Evolutionary conservation across 2,113 vertebrate species (phyloP), one percentile per base, ranked within the genome.

Genomic region (Phrynosoma blainvillii): DNA sequence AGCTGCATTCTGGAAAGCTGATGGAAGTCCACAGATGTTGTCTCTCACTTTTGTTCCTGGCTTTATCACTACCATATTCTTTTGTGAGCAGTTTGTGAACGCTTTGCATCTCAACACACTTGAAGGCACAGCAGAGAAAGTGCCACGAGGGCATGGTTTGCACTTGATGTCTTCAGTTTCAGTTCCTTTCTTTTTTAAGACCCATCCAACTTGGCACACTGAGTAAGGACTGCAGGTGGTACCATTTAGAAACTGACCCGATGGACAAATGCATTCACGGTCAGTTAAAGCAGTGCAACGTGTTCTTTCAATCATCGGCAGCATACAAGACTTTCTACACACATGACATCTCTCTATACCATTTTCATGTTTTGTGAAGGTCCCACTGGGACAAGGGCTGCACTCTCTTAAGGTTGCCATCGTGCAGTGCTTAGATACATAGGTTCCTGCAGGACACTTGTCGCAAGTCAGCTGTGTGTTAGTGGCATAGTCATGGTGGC

Each of bases 401-500:
- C 99, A 99, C 93, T 98, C 98, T n/a, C 99, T 97, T 93, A 98
- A 96, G 21, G 96, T 95, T 13, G 89, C 94, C 78, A 94, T 92
- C 9, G 98, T 98, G 93, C 99, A 99, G 83, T 99, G 98, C 84
- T 96, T 93, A 0, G 98, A 98, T 87, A 99, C 98, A 0, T 97
- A 97, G 68, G 98, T 99, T 92, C 99, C 99, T 6, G 98, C 98
- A 0, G 99, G 99, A 96, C 99, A 99, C 95, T 99, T 99, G 96
- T 99, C 97, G n/a, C 99, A 99, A 89, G 96, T 95, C 92, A 98
- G 95, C 94, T 96, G 96, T 92, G 94, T 92, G 84, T 98, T 98
- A 2, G 97, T 98, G 92, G 91, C 89, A 83, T 84, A 97, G 94
- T 99, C 97, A 0, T 95, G 93, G 89, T 99, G 97, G 90, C 84